phyloP scores from a whole-genome alignment of 1,140 invertebrate genomes.

The Panulirus ornatus region DNA sequence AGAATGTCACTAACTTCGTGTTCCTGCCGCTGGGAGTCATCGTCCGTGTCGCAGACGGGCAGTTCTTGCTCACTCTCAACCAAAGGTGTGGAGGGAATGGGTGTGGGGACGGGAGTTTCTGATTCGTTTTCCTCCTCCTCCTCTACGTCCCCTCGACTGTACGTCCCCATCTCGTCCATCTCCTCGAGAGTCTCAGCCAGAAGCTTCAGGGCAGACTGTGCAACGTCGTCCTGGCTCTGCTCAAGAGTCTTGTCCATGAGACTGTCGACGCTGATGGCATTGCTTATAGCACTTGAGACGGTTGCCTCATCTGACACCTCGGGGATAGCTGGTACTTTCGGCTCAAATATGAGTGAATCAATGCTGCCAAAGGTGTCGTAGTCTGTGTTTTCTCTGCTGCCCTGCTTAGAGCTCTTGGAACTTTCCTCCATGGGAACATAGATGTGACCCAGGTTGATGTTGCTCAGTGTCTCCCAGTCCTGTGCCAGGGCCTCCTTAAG shows the following conservation, averaged over 20 bases:
- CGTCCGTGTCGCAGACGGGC: slow-evolving; percentile 21
- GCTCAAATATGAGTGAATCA: slow-evolving; percentile 78
- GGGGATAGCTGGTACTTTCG: slow-evolving; percentile 73
- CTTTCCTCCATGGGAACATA: slow-evolving; percentile 78
- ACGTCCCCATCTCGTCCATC: background rate
- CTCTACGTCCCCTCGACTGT: background rate
- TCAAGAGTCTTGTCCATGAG: slow-evolving; percentile 37
- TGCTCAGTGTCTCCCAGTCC: slow-evolving; percentile 76
- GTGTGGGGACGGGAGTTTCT: slow-evolving; percentile 49
- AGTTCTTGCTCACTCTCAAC: slow-evolving; percentile 54
- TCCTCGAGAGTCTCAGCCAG: slow-evolving; percentile 1
- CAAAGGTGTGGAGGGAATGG: slow-evolving; percentile 35
- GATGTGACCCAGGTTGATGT: slow-evolving; percentile 77
- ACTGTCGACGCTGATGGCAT: slow-evolving; percentile 20
- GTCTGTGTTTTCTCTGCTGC: slow-evolving; percentile 75
- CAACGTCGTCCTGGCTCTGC: slow-evolving; percentile 7
- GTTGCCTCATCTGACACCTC: slow-evolving; percentile 37
- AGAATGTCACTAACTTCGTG: slow-evolving; percentile 22
- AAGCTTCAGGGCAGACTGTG: background rate
- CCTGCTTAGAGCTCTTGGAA: slow-evolving; percentile 62
- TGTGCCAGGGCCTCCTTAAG: slow-evolving; percentile 72
- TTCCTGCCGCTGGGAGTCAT: slow-evolving; percentile 11
- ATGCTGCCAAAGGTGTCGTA: slow-evolving; percentile 77
- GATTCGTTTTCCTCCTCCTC: slow-evolving; percentile 27
- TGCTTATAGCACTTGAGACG: background rate